These are phyloP conservation scores for Drosophila atroscutellata DNA, from an alignment of 2,888 invertebrate species.

Conservation along the genomic window DNA sequence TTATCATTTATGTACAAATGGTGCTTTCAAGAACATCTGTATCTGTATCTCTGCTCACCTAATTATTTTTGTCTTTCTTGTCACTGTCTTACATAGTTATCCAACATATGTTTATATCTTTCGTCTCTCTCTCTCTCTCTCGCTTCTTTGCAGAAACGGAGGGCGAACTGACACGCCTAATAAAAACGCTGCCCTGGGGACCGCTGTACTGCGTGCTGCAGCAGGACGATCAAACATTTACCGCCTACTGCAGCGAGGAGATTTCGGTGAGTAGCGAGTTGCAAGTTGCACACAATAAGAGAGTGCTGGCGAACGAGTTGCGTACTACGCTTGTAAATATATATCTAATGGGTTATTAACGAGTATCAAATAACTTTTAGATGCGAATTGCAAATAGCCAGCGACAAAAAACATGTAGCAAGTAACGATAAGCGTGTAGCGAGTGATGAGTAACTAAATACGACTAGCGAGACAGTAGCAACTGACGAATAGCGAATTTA, in stretches of 20 bases:
- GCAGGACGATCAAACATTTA: slow-evolving; percentile 90
- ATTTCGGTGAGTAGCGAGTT: slow-evolving; percentile 87
- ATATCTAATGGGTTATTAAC: not conserved
- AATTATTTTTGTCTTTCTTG: not conserved
- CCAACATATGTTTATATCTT: not conserved
- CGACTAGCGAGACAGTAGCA: not conserved
- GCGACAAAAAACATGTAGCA: not conserved
- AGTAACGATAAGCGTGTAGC: not conserved
- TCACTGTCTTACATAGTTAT: not conserved
- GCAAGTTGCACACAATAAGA: not conserved
- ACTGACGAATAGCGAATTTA: not conserved
- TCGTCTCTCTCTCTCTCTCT: slow-evolving; percentile 16
- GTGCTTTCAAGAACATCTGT: not conserved
- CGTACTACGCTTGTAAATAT: not conserved
- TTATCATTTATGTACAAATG: not conserved
- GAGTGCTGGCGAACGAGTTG: not conserved
- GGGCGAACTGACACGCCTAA: slow-evolving; percentile 84
- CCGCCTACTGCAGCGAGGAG: slow-evolving; percentile 90
- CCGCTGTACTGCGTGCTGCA: slow-evolving; percentile 90
- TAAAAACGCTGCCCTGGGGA: slow-evolving; percentile 87
- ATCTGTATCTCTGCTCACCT: too few relatives aligned
- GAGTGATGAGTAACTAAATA: not conserved
- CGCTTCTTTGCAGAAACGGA: slow-evolving; percentile 82
- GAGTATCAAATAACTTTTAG: not conserved
- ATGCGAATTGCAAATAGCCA: not conserved